phyloP scores from a whole-genome alignment of 2,113 vertebrate genomes.

The Cnemophilus loriae region DNA sequence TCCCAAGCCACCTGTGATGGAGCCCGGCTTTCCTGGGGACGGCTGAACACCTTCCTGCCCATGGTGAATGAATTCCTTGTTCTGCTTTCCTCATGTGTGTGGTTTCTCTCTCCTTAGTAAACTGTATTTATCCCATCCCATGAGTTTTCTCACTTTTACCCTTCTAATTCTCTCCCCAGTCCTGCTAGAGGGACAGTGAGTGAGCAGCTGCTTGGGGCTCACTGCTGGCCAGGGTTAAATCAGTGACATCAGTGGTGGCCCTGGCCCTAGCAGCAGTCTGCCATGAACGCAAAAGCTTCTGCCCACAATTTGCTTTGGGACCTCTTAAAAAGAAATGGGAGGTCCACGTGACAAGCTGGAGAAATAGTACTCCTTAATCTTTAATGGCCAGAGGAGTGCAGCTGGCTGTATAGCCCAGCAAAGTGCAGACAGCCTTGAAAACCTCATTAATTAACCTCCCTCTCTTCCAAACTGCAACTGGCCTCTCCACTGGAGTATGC shows the following conservation, averaged over 20 bases:
- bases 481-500: background rate
- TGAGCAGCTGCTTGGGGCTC: background rate
- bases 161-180: background rate
- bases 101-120: background rate
- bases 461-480: background rate
- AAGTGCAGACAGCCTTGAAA: background rate
- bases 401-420: rapidly evolving
- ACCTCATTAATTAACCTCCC: background rate
- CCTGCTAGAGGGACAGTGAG: too few relatives aligned
- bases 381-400: background rate
- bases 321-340: background rate
- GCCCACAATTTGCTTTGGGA: background rate
- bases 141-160: background rate
- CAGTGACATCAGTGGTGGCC: background rate
- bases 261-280: background rate
- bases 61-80: background rate
- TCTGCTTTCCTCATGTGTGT: background rate
- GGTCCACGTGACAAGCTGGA: background rate
- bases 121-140: background rate
- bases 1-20: background rate
- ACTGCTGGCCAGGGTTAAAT: rapidly evolving
- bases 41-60: background rate
- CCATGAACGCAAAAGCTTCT: rapidly evolving
- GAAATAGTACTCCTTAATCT: background rate
- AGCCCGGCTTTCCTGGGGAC: background rate